A percentile compares a stretch with the other conserved stretches of the same genome.
Conservation (phyloP, 2,113 vertebrate genomes). For the Oryzias woworae region DNA sequence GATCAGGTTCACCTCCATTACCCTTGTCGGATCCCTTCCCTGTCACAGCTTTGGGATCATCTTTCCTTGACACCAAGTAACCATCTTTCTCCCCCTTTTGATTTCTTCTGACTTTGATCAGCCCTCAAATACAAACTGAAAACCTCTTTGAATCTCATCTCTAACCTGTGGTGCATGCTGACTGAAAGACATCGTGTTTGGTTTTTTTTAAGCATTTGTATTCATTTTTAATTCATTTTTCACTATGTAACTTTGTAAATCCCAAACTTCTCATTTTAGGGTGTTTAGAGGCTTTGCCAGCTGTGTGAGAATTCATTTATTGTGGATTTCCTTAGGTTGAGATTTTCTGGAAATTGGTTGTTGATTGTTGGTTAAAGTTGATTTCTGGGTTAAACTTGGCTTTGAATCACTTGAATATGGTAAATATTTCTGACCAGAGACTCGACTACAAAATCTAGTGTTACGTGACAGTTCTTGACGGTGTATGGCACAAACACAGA, state of each 20-base stretch:
- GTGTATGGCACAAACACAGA: too few relatives aligned
- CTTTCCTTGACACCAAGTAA: slow-evolving; percentile 49
- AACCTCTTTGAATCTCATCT: slow-evolving; percentile 45
- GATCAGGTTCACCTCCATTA: slow-evolving; percentile 44
- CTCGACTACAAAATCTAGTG: too few relatives aligned
- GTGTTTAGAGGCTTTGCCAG: too few relatives aligned
- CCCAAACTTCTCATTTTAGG: too few relatives aligned
- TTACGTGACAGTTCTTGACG: too few relatives aligned
- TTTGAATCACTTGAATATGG: too few relatives aligned
- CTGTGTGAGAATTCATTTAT: too few relatives aligned
- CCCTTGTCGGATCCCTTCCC: slow-evolving; percentile 31
- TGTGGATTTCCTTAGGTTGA: too few relatives aligned
- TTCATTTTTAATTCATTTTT: slow-evolving; percentile 3
- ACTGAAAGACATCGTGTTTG: slow-evolving; percentile 1
- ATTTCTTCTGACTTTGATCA: slow-evolving; percentile 11
- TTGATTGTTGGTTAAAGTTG: too few relatives aligned
- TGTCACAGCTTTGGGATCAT: slow-evolving; percentile 37
- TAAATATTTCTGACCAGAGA: too few relatives aligned
- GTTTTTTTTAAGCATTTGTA: not conserved
- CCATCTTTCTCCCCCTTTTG: slow-evolving; percentile 18
- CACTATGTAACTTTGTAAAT: not conserved
- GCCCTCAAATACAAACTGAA: slow-evolving; percentile 15
- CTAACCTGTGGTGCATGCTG: slow-evolving; percentile 23
- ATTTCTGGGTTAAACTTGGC: too few relatives aligned
- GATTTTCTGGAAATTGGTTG: too few relatives aligned